phyloP scores from a whole-genome alignment of 2,797 vertebrate species.

The Myripristis jacobus region DNA sequence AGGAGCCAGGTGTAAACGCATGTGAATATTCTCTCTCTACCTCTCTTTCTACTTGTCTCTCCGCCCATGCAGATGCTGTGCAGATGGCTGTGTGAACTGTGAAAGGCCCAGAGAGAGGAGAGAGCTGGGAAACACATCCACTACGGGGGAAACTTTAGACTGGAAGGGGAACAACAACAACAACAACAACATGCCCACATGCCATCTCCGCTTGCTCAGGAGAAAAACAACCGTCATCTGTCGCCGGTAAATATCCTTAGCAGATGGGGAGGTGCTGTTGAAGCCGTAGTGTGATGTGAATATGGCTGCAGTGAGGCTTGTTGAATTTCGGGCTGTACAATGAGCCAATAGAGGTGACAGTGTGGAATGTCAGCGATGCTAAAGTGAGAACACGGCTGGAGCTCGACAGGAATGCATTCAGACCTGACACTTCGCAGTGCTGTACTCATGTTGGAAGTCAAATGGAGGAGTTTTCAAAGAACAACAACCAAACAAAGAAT shows the following conservation, averaged over 20 bases:
- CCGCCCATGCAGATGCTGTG: constrained; percentile 51
- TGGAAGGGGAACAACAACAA: constrained; percentile 33
- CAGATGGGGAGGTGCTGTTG: constrained; percentile 51
- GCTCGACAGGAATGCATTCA: neutral
- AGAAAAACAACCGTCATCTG: constrained; percentile 48
- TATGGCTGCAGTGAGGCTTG: constrained; percentile 16
- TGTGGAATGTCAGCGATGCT: constrained; percentile 1
- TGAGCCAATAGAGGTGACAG: constrained; percentile 1
- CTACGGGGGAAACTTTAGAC: constrained; percentile 49
- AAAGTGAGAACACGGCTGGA: constrained; percentile 5
- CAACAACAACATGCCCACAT: constrained; percentile 46
- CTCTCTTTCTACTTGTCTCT: constrained; percentile 20
- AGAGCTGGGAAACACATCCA: constrained; percentile 42
- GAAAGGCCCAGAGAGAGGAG: constrained; percentile 50
- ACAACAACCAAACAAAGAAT: no score
- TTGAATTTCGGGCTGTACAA: neutral
- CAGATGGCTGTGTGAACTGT: constrained; percentile 64
- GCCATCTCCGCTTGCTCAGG: constrained; percentile 25
- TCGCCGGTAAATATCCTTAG: constrained; percentile 37
- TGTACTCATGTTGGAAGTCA: no score
- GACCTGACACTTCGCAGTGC: no score
- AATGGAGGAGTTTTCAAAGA: no score
- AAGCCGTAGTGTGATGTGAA: constrained; percentile 24
- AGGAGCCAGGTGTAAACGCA: constrained; percentile 25
- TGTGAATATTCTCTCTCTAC: neutral